Conservation (phyloP, 2,113 vertebrate species). For the Oryzias celebensis region DNA sequence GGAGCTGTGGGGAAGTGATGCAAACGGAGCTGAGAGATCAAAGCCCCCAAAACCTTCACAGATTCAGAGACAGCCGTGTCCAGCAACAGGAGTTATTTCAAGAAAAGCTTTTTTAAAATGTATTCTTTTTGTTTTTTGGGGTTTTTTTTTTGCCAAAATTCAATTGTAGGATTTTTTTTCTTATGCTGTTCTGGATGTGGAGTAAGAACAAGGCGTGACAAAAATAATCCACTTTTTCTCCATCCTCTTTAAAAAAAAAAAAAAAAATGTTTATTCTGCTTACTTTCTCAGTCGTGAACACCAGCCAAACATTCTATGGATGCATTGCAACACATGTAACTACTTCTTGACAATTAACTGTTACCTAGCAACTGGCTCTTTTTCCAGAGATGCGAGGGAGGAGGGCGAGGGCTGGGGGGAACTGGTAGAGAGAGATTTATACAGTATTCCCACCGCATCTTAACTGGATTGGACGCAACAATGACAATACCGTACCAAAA, state of each 20-base stretch:
- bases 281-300: conserved; percentile 41
- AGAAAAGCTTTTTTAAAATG: conserved; percentile 50
- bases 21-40: conserved; percentile 57
- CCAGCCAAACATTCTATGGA: conserved; percentile 71
- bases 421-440: conserved; percentile 53
- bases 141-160: conserved; percentile 19
- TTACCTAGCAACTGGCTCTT: conserved; percentile 85
- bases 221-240: conserved; percentile 27
- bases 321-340: conserved; percentile 80
- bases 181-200: conserved; percentile 21
- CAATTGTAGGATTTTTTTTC: conserved; percentile 31
- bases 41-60: conserved; percentile 46
- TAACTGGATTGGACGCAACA: conserved; percentile 77
- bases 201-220: conserved; percentile 11
- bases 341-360: conserved; percentile 85
- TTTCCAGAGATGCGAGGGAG: conserved; percentile 60
- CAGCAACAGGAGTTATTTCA: conserved; percentile 78
- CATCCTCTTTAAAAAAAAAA: conserved; percentile 11
- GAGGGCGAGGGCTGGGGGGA: conserved; percentile 29
- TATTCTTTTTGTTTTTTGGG: conserved; percentile 3
- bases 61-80: conserved; percentile 53
- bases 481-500: conserved; percentile 76
- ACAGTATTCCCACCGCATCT: conserved; percentile 69
- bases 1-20: conserved; percentile 45
- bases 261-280: conserved; percentile 44